These are phyloP conservation scores for Prorops nasuta DNA, from an alignment of 1,140 invertebrate genomes.

Conservation along the genomic window DNA sequence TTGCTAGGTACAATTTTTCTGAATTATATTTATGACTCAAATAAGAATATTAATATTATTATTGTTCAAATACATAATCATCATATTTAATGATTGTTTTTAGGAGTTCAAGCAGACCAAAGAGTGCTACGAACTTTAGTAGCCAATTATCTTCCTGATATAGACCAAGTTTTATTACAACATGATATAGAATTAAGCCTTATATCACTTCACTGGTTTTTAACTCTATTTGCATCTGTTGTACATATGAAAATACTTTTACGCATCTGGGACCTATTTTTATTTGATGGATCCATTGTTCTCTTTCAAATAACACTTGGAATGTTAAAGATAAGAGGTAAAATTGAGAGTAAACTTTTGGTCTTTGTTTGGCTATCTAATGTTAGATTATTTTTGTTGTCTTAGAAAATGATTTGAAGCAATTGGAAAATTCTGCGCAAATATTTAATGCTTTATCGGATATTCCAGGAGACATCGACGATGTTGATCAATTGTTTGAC, in stretches of 20 bases:
- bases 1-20: conserved; percentile 72
- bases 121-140: conserved; percentile 89
- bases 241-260: conserved; percentile 96
- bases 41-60: no score
- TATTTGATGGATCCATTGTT: conserved; percentile 91
- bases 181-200: conserved; percentile 96
- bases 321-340: conserved; percentile 89
- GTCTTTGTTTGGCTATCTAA: background rate
- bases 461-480: conserved; percentile 88
- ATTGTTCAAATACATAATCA: no score
- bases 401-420: conserved; percentile 74
- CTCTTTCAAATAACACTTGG: conserved; percentile 95
- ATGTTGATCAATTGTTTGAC: conserved; percentile 78
- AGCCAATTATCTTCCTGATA: conserved; percentile 83
- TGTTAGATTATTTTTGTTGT: conserved; percentile 7
- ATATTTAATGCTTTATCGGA: conserved; percentile 96
- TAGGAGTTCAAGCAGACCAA: conserved; percentile 89
- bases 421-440: conserved; percentile 89
- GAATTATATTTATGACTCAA: background rate
- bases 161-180: conserved; percentile 84
- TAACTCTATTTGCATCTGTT: conserved; percentile 96
- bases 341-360: conserved; percentile 1
- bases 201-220: conserved; percentile 96
- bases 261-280: conserved; percentile 96
- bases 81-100: conserved; percentile 25